Evolutionary conservation across 2,888 invertebrate species (phyloP), one percentile per base, ranked within the genome.

Genomic region (Encarsia formosa): DNA sequence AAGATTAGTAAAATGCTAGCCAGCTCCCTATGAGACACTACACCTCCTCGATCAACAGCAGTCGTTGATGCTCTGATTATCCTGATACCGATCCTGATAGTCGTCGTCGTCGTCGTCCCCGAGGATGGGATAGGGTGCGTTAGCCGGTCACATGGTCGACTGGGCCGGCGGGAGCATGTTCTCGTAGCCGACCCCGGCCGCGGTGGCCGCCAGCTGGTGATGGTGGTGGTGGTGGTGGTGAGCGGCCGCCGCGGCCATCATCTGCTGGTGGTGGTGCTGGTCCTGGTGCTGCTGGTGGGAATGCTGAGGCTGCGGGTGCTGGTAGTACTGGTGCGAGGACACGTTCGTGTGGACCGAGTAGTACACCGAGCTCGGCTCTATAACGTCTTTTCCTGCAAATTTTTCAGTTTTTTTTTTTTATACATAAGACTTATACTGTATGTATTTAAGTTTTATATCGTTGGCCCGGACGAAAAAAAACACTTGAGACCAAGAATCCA

Each of bases 331-430:
- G 52, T 72, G 72, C 5, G 59, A 54, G 63, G 58, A 54, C 63
- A 72, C 69, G 47, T 68, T 68, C 45, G 71, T 62, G 48, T 73
- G 73, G 29, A 66, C 65, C 46, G 73, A 63, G 44, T 73, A 74
- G 39, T 73, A 74, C 6, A 71, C 65, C 37, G 70, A 56, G 34
- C 60, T 66, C 51, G 70, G 73, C 19, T 73, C 72, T 20, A n/a
- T n/a, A n/a, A 67, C 59, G 47, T 72, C 71, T 61, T 73, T 73
- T 8, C 66, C 72, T 73, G 54, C 1, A 40, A 55, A 54, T n/a
- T n/a, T n/a, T n/a, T n/a, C n/a, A n/a, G n/a, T n/a, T n/a, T n/a
- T n/a, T n/a, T n/a, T n/a, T n/a, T n/a, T n/a, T n/a, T n/a, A n/a
- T n/a, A n/a, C n/a, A n/a, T n/a, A n/a, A n/a, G n/a, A n/a, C n/a